Evolutionary conservation across 2,888 invertebrate species (phyloP).

Genomic region (Zaprionus obscuricornis): DNA sequence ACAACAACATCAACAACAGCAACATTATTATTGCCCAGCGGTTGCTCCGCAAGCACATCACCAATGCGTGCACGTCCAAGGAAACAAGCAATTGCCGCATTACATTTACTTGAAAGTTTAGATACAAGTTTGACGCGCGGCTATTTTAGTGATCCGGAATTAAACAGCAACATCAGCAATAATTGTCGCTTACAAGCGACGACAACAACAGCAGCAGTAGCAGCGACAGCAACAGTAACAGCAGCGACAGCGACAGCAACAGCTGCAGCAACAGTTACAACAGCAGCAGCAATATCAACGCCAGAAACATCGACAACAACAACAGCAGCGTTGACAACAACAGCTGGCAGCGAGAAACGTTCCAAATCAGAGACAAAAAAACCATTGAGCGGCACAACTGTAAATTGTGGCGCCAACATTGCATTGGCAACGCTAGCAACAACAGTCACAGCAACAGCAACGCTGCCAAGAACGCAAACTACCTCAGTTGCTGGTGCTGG

Average conservation of each 20-base stretch:
- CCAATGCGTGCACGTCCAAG: constrained; percentile 68
- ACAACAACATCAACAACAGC: constrained; percentile 6
- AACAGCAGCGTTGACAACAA: too few relatives aligned
- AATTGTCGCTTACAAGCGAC: too few relatives aligned
- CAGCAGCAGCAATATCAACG: constrained; percentile 9
- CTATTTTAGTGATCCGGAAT: constrained; percentile 83
- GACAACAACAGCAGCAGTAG: constrained; percentile 43
- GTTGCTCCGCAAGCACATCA: constrained; percentile 61
- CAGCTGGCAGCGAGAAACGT: constrained; percentile 73
- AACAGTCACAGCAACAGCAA: background rate
- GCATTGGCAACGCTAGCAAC: constrained; percentile 19
- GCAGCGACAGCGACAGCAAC: constrained; percentile 32
- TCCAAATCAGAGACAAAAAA: constrained; percentile 84
- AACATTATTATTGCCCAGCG: constrained; percentile 12
- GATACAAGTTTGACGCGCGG: constrained; percentile 80
- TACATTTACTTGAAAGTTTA: constrained; percentile 73
- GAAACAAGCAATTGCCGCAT: constrained; percentile 64
- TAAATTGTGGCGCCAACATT: constrained; percentile 13
- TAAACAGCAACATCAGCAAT: constrained; percentile 58
- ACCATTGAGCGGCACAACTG: constrained; percentile 65
- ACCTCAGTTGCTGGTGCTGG: constrained; percentile 41
- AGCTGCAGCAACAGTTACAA: too few relatives aligned
- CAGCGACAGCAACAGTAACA: constrained; percentile 21
- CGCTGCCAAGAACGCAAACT: constrained; percentile 37
- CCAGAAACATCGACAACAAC: constrained; percentile 32